phyloP scores from a whole-genome alignment of 2,113 vertebrate species.

The Ictidomys tridecemlineatus region DNA sequence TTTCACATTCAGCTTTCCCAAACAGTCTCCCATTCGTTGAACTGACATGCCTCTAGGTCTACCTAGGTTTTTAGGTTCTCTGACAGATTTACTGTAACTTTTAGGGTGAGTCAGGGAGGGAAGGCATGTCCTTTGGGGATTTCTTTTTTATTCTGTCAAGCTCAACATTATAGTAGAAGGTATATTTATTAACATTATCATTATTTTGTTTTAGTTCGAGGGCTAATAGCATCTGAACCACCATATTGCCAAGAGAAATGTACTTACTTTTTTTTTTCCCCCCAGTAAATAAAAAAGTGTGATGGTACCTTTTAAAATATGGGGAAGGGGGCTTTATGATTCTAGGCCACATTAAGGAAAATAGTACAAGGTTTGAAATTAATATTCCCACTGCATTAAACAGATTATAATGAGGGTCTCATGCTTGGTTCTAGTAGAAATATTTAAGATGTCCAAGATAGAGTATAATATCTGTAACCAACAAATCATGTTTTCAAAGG shows the following conservation, averaged over 20 bases:
- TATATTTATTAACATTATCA: background rate
- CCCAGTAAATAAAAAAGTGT: background rate
- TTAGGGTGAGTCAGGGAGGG: background rate
- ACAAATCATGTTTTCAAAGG: background rate
- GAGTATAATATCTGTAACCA: constrained; percentile 18
- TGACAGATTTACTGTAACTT: background rate
- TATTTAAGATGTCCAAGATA: constrained; percentile 27
- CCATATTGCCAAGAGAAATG: background rate
- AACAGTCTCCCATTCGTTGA: background rate
- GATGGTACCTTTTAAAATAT: background rate
- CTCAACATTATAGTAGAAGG: background rate
- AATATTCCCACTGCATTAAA: constrained; percentile 16
- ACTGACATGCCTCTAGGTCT: background rate
- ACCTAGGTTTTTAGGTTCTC: background rate
- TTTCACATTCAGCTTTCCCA: background rate
- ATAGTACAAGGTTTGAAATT: background rate
- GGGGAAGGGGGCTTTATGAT: background rate
- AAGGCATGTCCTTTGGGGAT: background rate
- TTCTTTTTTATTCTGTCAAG: constrained; percentile 1
- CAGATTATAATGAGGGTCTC: background rate
- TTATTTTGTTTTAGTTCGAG: background rate
- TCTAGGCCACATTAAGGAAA: background rate
- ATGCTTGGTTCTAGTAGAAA: background rate
- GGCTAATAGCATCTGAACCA: background rate
- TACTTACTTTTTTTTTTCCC: background rate